phyloP scores from a whole-genome alignment of 2,113 vertebrate genomes.

The Lepisosteus osseus region DNA sequence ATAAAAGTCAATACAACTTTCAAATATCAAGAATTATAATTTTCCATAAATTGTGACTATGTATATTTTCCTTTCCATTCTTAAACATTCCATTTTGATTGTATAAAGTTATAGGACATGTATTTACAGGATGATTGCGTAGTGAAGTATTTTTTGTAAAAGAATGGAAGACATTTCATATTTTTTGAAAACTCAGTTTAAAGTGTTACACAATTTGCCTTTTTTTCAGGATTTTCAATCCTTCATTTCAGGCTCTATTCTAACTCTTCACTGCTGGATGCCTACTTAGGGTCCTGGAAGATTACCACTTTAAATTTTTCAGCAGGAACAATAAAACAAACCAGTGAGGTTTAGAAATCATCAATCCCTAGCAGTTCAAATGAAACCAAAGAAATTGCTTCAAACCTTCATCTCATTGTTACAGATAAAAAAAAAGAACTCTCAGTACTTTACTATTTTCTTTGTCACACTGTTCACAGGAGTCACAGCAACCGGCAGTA shows the following conservation, averaged over 20 bases:
- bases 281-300: neutral
- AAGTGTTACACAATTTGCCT: too few species aligned
- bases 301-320: neutral
- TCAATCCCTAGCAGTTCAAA: slow-evolving; percentile 10
- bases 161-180: neutral
- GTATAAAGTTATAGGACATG: slow-evolving; percentile 12
- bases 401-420: neutral
- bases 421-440: neutral
- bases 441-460: neutral
- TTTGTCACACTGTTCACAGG: neutral
- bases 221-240: too few species aligned
- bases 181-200: too few species aligned
- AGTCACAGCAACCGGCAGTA: slow-evolving; percentile 10
- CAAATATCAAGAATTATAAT: slow-evolving; percentile 4
- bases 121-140: slow-evolving; percentile 2
- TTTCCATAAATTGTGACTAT: neutral
- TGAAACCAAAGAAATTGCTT: neutral
- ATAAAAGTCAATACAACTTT: neutral
- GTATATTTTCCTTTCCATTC: slow-evolving; percentile 6
- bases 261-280: too few species aligned
- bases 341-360: slow-evolving; percentile 1
- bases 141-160: neutral
- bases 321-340: neutral
- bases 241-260: too few species aligned
- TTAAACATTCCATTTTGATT: slow-evolving; percentile 8